Evolutionary conservation across 2,113 vertebrate genomes (phyloP).

Genomic region (Bubo scandiacus): DNA sequence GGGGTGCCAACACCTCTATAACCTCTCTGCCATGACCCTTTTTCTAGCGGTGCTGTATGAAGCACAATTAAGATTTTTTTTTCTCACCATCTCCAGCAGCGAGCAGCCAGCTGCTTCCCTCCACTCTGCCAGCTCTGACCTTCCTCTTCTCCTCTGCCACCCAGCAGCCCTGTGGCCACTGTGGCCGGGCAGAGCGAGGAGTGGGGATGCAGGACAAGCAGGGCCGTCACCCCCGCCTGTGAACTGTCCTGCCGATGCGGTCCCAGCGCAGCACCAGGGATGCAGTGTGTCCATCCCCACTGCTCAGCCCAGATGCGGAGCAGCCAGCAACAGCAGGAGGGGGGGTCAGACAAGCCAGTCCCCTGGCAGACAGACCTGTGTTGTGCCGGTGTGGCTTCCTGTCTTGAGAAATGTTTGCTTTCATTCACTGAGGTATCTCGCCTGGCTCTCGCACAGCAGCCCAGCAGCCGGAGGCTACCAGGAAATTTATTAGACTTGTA

Average conservation of each 20-base stretch:
- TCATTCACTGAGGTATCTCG: neutral
- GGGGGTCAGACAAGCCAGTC: neutral
- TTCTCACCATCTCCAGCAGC: neutral
- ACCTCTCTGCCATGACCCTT: neutral
- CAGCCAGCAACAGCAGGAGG: neutral
- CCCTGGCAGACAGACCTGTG: neutral
- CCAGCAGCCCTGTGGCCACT: accelerated
- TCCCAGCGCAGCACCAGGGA: accelerated
- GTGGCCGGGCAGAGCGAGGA: neutral
- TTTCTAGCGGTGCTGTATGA: neutral
- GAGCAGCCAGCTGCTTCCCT: conserved; percentile 14
- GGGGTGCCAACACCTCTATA: neutral
- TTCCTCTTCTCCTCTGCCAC: conserved; percentile 13
- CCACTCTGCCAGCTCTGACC: neutral
- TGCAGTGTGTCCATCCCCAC: accelerated
- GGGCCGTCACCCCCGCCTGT: accelerated
- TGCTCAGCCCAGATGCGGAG: neutral
- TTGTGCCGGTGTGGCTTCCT: neutral
- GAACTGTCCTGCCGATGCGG: accelerated
- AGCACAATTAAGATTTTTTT: neutral
- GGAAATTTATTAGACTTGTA: conserved; percentile 70
- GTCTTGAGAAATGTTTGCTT: neutral
- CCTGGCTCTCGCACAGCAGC: neutral
- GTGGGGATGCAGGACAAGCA: neutral
- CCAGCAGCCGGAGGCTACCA: conserved; percentile 33